phyloP scores from a whole-genome alignment of 2,797 vertebrate genomes.

The Poeciliopsis turneri region DNA sequence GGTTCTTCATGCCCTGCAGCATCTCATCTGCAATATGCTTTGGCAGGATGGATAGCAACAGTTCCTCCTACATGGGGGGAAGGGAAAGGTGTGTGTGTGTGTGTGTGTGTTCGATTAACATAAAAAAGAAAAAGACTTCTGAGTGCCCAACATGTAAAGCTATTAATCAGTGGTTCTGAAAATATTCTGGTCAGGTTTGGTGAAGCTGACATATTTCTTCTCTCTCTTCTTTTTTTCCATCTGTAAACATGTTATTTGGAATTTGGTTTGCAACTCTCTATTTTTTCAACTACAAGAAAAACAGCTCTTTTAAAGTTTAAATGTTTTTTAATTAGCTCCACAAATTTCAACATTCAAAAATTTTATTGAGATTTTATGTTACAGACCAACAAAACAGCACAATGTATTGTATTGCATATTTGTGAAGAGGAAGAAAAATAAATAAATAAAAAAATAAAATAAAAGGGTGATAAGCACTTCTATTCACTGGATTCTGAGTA shows the following conservation, averaged over 20 bases:
- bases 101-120: background rate
- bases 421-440: background rate
- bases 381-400: background rate
- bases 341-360: background rate
- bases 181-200: conserved; percentile 44
- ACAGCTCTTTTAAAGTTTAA: background rate
- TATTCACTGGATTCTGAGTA: background rate
- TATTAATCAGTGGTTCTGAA: conserved; percentile 27
- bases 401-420: background rate
- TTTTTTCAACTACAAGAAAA: background rate
- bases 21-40: conserved; percentile 98
- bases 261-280: conserved; percentile 32
- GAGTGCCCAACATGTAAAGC: background rate
- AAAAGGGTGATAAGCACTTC: background rate
- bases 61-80: conserved; percentile 83
- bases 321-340: background rate
- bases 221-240: conserved; percentile 20
- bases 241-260: conserved; percentile 47
- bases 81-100: background rate
- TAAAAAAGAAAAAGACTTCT: background rate
- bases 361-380: background rate
- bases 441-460: background rate
- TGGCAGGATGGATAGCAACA: conserved; percentile 94
- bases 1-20: conserved; percentile 96
- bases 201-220: conserved; percentile 46